Percentiles rank a stretch among this genome's conserved stretches.
These are phyloP conservation scores for Oophaga pumilio DNA, from an alignment of 2,113 vertebrate species.

Conservation along the genomic window DNA sequence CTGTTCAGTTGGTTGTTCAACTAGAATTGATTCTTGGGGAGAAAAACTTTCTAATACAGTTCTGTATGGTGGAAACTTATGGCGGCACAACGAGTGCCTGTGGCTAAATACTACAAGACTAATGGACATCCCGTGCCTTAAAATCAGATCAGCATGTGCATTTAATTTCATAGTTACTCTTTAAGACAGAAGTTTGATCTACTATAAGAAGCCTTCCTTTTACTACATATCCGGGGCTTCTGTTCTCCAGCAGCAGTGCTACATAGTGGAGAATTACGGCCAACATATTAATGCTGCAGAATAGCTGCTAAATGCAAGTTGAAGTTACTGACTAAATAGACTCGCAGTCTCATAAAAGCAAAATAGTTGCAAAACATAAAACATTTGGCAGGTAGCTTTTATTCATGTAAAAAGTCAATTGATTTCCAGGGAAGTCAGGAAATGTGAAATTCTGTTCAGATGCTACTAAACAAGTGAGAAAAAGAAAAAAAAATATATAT, in stretches of 20 bases:
- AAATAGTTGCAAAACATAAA: slow-evolving; percentile 36
- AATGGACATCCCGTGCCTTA: too few relatives aligned
- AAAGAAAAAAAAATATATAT: slow-evolving; percentile 13
- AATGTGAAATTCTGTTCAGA: slow-evolving; percentile 42
- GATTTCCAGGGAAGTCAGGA: slow-evolving; percentile 32
- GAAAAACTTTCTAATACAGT: too few relatives aligned
- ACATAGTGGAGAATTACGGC: slow-evolving; percentile 1
- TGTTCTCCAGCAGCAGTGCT: background rate
- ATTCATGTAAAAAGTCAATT: slow-evolving; percentile 46
- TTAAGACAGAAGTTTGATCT: background rate
- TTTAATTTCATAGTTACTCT: background rate
- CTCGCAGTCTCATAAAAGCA: slow-evolving; percentile 22
- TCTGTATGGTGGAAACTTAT: too few relatives aligned
- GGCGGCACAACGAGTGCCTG: too few relatives aligned
- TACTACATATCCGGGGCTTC: background rate
- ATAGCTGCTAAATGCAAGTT: background rate
- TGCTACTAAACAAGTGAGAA: slow-evolving; percentile 47
- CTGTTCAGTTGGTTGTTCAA: too few relatives aligned
- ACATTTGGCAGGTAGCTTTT: slow-evolving; percentile 36
- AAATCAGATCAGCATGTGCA: too few relatives aligned
- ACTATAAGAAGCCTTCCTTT: background rate
- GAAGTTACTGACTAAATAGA: background rate
- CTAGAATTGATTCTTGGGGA: too few relatives aligned
- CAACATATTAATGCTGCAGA: slow-evolving; percentile 4
- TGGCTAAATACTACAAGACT: too few relatives aligned